Evolutionary conservation across 2,797 vertebrate genomes (phyloP).

Genomic region (Parambassis ranga): DNA sequence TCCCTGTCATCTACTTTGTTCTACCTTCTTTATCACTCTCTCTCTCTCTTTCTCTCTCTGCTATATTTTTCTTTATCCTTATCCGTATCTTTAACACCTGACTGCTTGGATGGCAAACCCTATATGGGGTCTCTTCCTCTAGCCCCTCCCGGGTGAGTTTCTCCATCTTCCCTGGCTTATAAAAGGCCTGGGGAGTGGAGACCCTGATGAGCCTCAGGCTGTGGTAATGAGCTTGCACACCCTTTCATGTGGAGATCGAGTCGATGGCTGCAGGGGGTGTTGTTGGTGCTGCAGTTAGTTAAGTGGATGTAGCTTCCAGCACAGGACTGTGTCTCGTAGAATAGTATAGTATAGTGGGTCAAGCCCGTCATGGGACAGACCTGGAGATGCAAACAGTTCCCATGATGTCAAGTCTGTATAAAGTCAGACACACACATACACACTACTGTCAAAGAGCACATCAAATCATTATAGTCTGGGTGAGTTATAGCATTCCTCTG

Average conservation of each 20-base stretch:
- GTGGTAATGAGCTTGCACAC: slow-evolving; percentile 70
- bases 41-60: slow-evolving; percentile 15
- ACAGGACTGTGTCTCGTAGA: slow-evolving; percentile 33
- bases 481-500: slow-evolving; percentile 70
- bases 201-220: slow-evolving; percentile 58
- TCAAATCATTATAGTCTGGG: slow-evolving; percentile 34
- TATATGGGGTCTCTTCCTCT: slow-evolving; percentile 38
- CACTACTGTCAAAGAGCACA: slow-evolving; percentile 36
- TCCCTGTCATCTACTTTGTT: slow-evolving; percentile 54
- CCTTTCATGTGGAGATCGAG: slow-evolving; percentile 77
- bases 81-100: slow-evolving; percentile 66
- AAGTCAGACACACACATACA: slow-evolving; percentile 45
- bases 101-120: slow-evolving; percentile 35
- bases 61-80: slow-evolving; percentile 46
- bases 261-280: slow-evolving; percentile 41
- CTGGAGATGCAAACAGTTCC: slow-evolving; percentile 52
- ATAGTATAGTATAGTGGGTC: slow-evolving; percentile 42
- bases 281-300: slow-evolving; percentile 49
- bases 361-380: slow-evolving; percentile 16
- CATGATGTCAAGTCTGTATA: slow-evolving; percentile 52
- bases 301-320: slow-evolving; percentile 57
- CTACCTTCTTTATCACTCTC: slow-evolving; percentile 49
- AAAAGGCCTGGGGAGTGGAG: slow-evolving; percentile 49
- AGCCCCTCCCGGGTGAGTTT: slow-evolving; percentile 41
- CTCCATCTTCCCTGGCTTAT: slow-evolving; percentile 63